Evolutionary conservation across 2,797 vertebrate genomes (phyloP).

Genomic region (Sternarchorhynchus goeldii): DNA sequence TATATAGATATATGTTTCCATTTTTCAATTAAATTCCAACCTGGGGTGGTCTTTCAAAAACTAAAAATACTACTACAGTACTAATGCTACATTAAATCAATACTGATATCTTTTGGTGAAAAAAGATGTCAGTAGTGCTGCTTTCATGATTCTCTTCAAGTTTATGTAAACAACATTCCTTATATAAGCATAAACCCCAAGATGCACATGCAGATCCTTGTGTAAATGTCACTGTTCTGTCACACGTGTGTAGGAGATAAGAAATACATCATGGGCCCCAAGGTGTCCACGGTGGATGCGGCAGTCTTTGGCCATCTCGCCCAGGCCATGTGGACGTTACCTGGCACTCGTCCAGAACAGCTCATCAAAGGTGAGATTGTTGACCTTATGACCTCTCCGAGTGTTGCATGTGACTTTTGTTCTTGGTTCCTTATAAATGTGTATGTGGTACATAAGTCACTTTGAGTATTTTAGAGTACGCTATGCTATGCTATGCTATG

Average conservation of each 20-base stretch:
- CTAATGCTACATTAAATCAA: background rate
- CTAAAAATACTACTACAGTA: background rate
- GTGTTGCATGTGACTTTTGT: background rate
- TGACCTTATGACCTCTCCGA: background rate
- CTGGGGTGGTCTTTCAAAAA: too few relatives aligned
- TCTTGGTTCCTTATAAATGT: background rate
- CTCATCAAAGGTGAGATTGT: constrained; percentile 89
- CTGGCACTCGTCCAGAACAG: constrained; percentile 91
- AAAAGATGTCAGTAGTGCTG: background rate
- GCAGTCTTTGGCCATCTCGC: constrained; percentile 95
- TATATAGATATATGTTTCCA: too few relatives aligned
- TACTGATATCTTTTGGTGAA: constrained; percentile 27
- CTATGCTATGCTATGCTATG: too few relatives aligned
- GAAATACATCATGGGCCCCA: constrained; percentile 95
- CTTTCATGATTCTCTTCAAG: background rate
- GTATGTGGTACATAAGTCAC: too few relatives aligned
- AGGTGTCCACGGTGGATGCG: constrained; percentile 89
- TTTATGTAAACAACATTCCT: background rate
- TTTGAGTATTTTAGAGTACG: too few relatives aligned
- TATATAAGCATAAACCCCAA: background rate
- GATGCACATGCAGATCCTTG: background rate
- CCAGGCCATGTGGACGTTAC: constrained; percentile 97
- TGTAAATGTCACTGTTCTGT: background rate
- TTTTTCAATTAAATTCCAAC: too few relatives aligned
- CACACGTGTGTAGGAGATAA: constrained; percentile 83